Evolutionary conservation across 2,888 invertebrate genomes (phyloP).

Genomic region (Thyatira batis): DNA sequence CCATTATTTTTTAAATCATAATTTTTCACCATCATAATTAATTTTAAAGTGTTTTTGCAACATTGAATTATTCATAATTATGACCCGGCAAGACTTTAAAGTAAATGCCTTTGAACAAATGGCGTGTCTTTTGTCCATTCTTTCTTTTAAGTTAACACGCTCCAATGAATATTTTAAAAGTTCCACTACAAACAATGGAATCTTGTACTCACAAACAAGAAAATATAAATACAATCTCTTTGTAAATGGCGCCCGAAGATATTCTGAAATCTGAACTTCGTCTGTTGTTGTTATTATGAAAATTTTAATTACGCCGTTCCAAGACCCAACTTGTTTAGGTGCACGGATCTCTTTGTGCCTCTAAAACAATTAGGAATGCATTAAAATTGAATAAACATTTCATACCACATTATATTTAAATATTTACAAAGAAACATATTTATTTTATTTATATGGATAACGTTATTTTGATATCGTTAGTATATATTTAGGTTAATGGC

Average conservation of each 20-base stretch:
- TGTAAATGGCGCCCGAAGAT: conserved; percentile 8
- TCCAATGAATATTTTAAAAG: conserved; percentile 26
- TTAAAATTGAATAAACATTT: conserved; percentile 21
- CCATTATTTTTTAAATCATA: neutral
- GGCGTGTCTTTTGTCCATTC: neutral
- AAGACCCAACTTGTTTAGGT: conserved; percentile 3
- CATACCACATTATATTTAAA: neutral
- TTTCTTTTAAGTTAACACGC: conserved; percentile 7
- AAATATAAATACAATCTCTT: conserved; percentile 6
- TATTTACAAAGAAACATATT: neutral
- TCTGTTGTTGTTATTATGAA: conserved; percentile 14
- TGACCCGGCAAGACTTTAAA: neutral
- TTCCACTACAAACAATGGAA: conserved; percentile 3
- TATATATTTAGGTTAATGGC: no score
- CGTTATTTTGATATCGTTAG: no score
- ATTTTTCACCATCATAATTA: neutral
- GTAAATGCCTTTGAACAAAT: neutral
- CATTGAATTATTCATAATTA: neutral
- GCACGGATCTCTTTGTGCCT: conserved; percentile 13
- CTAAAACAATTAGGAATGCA: conserved; percentile 13
- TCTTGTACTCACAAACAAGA: conserved; percentile 1
- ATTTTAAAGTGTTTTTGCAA: neutral
- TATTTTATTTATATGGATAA: no score
- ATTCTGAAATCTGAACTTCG: conserved; percentile 12
- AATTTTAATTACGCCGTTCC: conserved; percentile 24